Percentiles rank a stretch among this genome's conserved stretches.
Evolutionary conservation across 2,113 vertebrate genomes (phyloP).

Genomic region (Rousettus leschenaultii): DNA sequence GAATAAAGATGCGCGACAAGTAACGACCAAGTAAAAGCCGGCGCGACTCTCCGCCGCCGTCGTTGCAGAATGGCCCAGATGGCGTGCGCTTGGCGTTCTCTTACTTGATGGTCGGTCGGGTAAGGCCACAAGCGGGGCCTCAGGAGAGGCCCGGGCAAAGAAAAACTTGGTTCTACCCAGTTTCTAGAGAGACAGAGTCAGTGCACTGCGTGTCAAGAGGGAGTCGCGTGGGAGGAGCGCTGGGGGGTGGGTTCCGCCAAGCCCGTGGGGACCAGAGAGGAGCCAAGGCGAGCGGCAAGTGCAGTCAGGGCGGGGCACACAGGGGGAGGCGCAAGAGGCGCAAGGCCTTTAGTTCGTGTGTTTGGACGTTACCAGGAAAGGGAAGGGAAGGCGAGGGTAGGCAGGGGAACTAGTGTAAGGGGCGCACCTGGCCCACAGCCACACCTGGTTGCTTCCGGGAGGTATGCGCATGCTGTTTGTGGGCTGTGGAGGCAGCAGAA

Average conservation of each 20-base stretch:
- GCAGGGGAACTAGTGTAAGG: neutral
- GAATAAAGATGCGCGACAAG: neutral
- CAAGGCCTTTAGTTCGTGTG: neutral
- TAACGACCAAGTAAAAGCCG: neutral
- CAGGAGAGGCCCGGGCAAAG: neutral
- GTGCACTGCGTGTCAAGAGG: neutral
- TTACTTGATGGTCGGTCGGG: neutral
- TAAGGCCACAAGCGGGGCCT: neutral
- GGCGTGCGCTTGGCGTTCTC: neutral
- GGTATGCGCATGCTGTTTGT: neutral
- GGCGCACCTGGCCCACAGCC: neutral
- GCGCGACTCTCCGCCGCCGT: neutral
- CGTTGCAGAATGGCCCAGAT: neutral
- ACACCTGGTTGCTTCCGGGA: neutral
- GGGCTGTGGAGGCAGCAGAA: neutral
- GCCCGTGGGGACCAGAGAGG: neutral
- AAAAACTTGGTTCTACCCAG: neutral
- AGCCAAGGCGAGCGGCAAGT: neutral
- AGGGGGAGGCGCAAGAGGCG: neutral
- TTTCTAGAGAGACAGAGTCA: neutral
- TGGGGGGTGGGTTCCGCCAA: neutral
- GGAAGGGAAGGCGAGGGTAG: neutral
- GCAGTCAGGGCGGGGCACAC: no score
- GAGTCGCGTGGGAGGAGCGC: neutral
- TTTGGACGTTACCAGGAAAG: neutral